phyloP scores from a whole-genome alignment of 2,797 vertebrate species.

The Micromesistius poutassou region DNA sequence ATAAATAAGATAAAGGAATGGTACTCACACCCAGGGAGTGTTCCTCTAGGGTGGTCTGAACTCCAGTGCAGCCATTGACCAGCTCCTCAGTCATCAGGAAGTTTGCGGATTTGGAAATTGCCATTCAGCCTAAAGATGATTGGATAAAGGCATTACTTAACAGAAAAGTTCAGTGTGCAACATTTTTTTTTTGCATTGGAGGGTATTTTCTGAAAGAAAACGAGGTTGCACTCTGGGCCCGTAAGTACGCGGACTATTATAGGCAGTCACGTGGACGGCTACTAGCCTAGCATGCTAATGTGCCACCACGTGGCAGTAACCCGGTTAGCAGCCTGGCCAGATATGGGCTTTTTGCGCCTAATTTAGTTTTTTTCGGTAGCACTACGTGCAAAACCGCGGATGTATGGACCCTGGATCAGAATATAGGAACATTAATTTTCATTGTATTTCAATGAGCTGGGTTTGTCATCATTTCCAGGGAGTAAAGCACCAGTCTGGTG shows the following conservation, averaged over 20 bases:
- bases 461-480: no score
- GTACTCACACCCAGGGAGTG: constrained; percentile 88
- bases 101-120: constrained; percentile 79
- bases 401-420: no score
- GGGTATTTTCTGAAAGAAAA: background rate
- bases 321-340: background rate
- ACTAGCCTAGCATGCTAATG: background rate
- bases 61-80: constrained; percentile 87
- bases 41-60: constrained; percentile 88
- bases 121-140: constrained; percentile 80
- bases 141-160: background rate
- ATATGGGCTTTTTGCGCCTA: background rate
- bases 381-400: background rate
- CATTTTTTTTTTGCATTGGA: no score
- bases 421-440: no score
- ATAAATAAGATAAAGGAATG: background rate
- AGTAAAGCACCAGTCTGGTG: no score
- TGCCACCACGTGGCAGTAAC: background rate
- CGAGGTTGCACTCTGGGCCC: background rate
- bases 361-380: background rate
- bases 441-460: no score
- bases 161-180: background rate
- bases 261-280: background rate
- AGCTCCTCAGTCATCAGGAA: constrained; percentile 91
- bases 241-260: background rate